Evolutionary conservation across 1,140 invertebrate species (phyloP).

Genomic region (Fopius arisanus): DNA sequence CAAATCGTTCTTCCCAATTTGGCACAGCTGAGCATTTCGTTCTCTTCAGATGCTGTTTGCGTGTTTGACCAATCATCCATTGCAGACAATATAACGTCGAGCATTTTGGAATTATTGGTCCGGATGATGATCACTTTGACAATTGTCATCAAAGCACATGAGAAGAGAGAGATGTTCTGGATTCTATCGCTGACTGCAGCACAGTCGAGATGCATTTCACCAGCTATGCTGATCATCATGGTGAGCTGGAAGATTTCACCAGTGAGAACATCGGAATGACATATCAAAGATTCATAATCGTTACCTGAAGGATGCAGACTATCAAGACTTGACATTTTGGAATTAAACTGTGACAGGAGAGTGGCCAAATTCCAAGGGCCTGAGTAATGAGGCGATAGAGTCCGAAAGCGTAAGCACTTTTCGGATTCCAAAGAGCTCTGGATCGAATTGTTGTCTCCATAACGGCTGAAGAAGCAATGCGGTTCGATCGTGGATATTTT

Average conservation of each 20-base stretch:
- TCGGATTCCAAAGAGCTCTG: constrained; percentile 8
- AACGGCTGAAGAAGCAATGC: not conserved
- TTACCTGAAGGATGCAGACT: constrained; percentile 21
- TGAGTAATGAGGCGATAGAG: constrained; percentile 21
- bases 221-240: constrained; percentile 22
- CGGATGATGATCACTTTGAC: constrained; percentile 15
- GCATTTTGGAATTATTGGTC: not conserved
- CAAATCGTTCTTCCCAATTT: constrained; percentile 26
- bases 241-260: constrained; percentile 2
- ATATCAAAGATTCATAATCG: too few relatives aligned
- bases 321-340: constrained; percentile 18
- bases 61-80: constrained; percentile 19
- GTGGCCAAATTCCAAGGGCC: constrained; percentile 30
- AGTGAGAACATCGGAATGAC: too few relatives aligned
- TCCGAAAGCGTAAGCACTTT: constrained; percentile 29
- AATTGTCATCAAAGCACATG: constrained; percentile 15
- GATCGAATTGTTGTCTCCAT: constrained; percentile 14
- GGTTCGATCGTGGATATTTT: not conserved
- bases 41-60: not conserved
- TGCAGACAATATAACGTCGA: constrained; percentile 8
- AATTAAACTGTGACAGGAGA: constrained; percentile 14
- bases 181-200: constrained; percentile 15
- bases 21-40: constrained; percentile 26
- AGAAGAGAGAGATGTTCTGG: constrained; percentile 14
- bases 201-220: constrained; percentile 17